Base-by-base conservation (phyloP, 2,113 vertebrate genomes). In the Herpailurus yagouaroundi region DNA sequence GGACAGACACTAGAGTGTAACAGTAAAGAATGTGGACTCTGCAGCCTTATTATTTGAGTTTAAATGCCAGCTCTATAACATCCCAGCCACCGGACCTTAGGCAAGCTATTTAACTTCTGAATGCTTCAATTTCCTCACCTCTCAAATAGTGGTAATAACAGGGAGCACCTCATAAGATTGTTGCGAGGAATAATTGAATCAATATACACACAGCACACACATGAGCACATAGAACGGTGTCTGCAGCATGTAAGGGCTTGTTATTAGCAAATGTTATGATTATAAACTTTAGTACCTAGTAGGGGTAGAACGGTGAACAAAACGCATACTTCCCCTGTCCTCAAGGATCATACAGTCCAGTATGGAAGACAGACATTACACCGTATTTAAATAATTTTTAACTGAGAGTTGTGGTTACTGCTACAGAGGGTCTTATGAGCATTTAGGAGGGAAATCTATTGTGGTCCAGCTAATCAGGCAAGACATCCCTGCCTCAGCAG, bases 361-460 rank as follows among this genome's bases (percentile, higher is more conserved):
- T 68, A 68, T 31, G 69, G 27, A 95, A 16, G 23, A 21, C 7
- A 52, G 64, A 77, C 14, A 79, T 66, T 92, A 82, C 69, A 69
- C 36, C 29, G 64, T 60, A 88, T 66, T n/a, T 92, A 74, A 85
- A 74, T 45, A 64, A 84, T 31, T 71, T 93, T 96, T 41, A 82
- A 71, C 76, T 89, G 83, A 93, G 45, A 86, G 15, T 91, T 89
- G 33, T 71, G 36, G n/a, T 86, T 77, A 60, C 45, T 71, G 29
- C 86, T 69, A 69, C 21, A 55, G 77, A 87, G 41, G 89, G 48
- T 4, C 41, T 81, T 73, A 60, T 14, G 21, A 93, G 23, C 52
- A 45, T 7, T 23, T 82, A 73, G 87, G 31, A 82, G 38, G 19
- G 64, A 94, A 93, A 92, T 73, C 11, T 74, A 14, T 38, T 74